phyloP scores from a whole-genome alignment of 2,113 vertebrate genomes.

The Crotalus tigris region DNA sequence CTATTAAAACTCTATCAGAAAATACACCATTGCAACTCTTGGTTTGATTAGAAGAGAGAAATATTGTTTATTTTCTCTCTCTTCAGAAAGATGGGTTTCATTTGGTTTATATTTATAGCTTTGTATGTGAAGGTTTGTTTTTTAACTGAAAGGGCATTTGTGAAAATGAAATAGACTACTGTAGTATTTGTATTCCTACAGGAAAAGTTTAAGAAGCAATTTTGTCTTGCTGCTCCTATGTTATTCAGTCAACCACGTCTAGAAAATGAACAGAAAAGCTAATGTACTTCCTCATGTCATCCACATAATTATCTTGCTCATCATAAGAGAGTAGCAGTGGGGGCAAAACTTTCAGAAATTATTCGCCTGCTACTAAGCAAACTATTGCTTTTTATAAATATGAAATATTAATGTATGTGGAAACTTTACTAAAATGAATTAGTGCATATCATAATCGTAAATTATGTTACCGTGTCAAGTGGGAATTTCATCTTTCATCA shows the following conservation, averaged over 20 bases:
- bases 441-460: background rate
- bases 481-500: background rate
- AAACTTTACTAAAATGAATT: background rate
- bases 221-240: background rate
- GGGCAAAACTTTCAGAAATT: background rate
- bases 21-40: background rate
- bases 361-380: background rate
- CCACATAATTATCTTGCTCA: background rate
- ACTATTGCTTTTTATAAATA: background rate
- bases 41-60: slow-evolving; percentile 13
- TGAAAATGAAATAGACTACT: background rate
- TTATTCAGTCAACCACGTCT: background rate
- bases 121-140: slow-evolving; percentile 3
- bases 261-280: background rate
- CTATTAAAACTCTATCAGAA: slow-evolving; percentile 29
- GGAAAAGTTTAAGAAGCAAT: slow-evolving; percentile 7
- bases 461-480: background rate
- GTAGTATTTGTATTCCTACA: background rate
- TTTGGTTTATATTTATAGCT: slow-evolving; percentile 13
- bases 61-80: slow-evolving; percentile 30
- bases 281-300: background rate
- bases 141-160: slow-evolving; percentile 19
- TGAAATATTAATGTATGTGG: background rate
- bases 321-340: background rate
- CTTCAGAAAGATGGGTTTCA: slow-evolving; percentile 22